Conservation (phyloP, 1,140 invertebrate species). For the Drosophila asahinai region DNA sequence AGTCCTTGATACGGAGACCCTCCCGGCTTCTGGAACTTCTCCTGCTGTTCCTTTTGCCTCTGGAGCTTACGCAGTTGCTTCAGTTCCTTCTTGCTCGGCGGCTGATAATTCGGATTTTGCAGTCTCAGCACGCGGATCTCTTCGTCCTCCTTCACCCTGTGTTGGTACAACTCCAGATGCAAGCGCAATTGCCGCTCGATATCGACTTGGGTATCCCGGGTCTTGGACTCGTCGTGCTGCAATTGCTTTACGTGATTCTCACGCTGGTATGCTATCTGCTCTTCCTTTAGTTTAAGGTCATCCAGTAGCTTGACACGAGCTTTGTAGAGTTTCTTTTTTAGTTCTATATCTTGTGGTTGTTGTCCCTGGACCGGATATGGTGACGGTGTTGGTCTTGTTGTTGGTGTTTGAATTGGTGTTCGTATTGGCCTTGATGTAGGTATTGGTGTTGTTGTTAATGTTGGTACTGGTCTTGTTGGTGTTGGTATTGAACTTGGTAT, state of each 20-base stretch:
- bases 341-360: no score
- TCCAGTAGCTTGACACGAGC: not conserved
- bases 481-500: not conserved
- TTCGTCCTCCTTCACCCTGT: not conserved
- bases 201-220: not conserved
- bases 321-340: no score
- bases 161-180: not conserved
- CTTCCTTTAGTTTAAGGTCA: not conserved
- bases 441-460: not conserved
- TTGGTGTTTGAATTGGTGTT: no score
- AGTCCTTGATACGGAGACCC: not conserved
- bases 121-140: not conserved
- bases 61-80: slow-evolving; percentile 7
- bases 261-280: not conserved
- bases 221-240: not conserved
- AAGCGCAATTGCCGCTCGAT: not conserved
- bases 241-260: not conserved
- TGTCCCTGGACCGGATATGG: no score
- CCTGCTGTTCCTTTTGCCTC: slow-evolving; percentile 6
- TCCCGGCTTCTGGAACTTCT: not conserved
- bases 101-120: not conserved
- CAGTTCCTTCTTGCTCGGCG: not conserved
- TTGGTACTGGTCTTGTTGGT: no score
- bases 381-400: no score
- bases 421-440: no score